Percentiles rank a stretch among this genome's conserved stretches.
These are phyloP conservation scores for Todiramphus chloris DNA, from an alignment of 2,113 vertebrate genomes.

Conservation along the genomic window DNA sequence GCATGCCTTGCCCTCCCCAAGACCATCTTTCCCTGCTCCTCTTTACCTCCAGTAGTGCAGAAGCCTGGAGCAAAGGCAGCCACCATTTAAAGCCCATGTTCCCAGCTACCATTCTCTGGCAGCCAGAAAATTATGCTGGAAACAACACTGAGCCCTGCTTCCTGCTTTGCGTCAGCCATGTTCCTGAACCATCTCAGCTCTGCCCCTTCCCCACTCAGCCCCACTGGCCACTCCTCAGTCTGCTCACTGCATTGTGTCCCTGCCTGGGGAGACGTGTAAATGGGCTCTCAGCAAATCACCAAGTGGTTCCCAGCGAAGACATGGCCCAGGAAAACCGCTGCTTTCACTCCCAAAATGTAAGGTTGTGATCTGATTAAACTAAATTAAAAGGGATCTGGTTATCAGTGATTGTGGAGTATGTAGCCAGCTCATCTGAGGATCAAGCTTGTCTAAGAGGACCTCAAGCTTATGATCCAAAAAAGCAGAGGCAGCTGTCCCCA, in stretches of 20 bases:
- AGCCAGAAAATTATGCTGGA: neutral
- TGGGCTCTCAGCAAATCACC: neutral
- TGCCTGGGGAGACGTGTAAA: fast-evolving
- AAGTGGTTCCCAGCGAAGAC: neutral
- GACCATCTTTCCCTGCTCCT: neutral
- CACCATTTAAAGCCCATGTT: neutral
- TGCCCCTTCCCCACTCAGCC: neutral
- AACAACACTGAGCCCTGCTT: neutral
- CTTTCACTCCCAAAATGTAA: neutral
- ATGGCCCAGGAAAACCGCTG: neutral
- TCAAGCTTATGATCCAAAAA: neutral
- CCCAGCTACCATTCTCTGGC: neutral
- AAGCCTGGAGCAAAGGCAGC: neutral
- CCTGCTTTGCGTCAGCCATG: neutral
- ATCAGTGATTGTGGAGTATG: neutral
- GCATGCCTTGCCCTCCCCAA: neutral
- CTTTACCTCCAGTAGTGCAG: neutral
- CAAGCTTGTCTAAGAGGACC: neutral
- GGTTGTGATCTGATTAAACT: neutral
- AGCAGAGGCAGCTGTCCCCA: neutral
- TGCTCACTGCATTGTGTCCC: fast-evolving
- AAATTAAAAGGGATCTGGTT: neutral
- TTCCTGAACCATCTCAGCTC: neutral
- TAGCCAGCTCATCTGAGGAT: neutral
- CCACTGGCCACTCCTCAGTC: neutral